phyloP scores from a whole-genome alignment of 2,113 vertebrate genomes.

The Lepus americanus region DNA sequence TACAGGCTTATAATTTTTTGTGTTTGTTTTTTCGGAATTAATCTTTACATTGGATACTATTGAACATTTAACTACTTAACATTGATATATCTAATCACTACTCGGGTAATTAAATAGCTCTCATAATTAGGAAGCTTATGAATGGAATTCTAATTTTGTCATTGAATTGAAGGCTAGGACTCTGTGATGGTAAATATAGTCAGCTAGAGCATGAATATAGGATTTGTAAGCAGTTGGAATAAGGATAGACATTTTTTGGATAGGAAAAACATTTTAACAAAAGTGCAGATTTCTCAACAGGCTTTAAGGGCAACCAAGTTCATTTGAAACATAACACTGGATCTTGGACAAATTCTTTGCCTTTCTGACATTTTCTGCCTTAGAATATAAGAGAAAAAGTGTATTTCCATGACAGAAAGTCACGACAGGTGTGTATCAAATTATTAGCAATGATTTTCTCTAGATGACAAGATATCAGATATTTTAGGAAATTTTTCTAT shows the following conservation, averaged over 20 bases:
- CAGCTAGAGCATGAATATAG: neutral
- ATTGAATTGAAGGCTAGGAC: neutral
- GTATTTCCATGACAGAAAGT: neutral
- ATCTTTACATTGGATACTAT: neutral
- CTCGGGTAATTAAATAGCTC: conserved; percentile 14
- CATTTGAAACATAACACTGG: neutral
- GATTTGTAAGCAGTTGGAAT: neutral
- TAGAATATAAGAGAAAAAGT: neutral
- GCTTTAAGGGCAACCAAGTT: neutral
- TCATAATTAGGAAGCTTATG: conserved; percentile 60
- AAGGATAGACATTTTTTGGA: conserved; percentile 39
- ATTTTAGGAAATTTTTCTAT: conserved; percentile 6
- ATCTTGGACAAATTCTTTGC: conserved; percentile 25
- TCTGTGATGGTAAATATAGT: neutral
- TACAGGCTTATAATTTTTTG: neutral
- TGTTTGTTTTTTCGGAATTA: conserved; percentile 1
- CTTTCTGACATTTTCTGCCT: conserved; percentile 36
- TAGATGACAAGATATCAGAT: conserved; percentile 27
- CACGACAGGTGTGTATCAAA: neutral
- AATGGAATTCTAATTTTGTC: conserved; percentile 45
- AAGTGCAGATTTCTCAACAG: neutral
- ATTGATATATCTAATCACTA: neutral
- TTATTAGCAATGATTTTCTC: neutral
- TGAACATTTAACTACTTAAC: neutral
- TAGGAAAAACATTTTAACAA: neutral